These are phyloP conservation scores for Tenualosa thibaudeaui DNA, from an alignment of 2,797 vertebrate species.

Conservation along the genomic window DNA sequence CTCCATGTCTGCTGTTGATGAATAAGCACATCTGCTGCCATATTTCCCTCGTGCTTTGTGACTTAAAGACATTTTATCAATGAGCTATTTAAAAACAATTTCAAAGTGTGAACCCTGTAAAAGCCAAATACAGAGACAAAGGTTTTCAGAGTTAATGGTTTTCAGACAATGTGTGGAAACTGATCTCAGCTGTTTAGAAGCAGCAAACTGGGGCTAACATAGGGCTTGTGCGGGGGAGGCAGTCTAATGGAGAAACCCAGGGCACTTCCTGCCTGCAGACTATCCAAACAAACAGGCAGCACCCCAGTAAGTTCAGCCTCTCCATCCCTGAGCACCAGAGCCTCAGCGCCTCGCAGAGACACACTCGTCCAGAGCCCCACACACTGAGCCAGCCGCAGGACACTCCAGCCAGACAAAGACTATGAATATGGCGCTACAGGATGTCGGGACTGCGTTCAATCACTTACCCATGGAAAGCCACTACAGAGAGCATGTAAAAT, in stretches of 20 bases:
- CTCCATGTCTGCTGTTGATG: neutral
- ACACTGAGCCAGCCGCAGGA: neutral
- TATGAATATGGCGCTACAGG: neutral
- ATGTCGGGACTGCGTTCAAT: neutral
- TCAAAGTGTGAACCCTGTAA: neutral
- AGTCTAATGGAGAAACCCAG: constrained; percentile 45
- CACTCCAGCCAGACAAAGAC: neutral
- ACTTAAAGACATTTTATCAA: neutral
- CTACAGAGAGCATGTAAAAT: neutral
- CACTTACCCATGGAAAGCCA: neutral
- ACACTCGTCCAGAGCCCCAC: constrained; percentile 24
- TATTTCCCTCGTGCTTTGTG: neutral
- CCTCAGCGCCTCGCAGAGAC: constrained; percentile 21
- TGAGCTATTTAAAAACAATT: neutral
- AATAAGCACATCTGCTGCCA: neutral
- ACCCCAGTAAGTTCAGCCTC: constrained; percentile 36
- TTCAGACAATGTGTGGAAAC: neutral
- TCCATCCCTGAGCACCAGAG: constrained; percentile 25
- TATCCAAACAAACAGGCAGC: constrained; percentile 48
- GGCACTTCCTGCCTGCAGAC: constrained; percentile 51
- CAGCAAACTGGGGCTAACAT: constrained; percentile 36
- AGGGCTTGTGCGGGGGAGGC: constrained; percentile 32
- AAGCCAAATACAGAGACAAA: neutral
- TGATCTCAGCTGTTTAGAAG: constrained; percentile 29
- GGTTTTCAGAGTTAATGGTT: no score